phyloP scores from a whole-genome alignment of 2,888 invertebrate species.

The Parnassius glacialis region DNA sequence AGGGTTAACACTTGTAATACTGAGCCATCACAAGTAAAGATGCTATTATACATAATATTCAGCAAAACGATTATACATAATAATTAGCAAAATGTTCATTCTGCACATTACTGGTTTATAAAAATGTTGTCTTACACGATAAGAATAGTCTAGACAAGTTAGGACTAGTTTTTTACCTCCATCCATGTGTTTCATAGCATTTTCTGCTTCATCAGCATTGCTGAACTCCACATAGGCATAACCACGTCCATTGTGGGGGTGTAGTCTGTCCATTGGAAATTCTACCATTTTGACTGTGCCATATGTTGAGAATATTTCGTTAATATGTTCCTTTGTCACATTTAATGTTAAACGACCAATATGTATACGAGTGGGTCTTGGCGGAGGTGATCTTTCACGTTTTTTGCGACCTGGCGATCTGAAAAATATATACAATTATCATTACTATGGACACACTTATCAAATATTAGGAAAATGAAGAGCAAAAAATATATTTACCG shows the following conservation, averaged over 20 bases:
- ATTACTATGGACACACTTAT: too few relatives aligned
- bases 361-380: constrained; percentile 95
- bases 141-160: too few relatives aligned
- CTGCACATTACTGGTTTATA: too few relatives aligned
- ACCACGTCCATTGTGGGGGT: constrained; percentile 93
- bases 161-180: constrained; percentile 83
- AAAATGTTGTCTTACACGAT: too few relatives aligned
- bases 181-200: constrained; percentile 99
- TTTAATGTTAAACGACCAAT: constrained; percentile 96
- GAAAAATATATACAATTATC: constrained; percentile 18
- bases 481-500: constrained; percentile 45
- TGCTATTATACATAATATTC: too few relatives aligned
- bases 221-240: constrained; percentile 98
- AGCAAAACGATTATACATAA: too few relatives aligned
- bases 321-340: constrained; percentile 93
- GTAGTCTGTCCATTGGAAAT: constrained; percentile 92
- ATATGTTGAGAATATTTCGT: constrained; percentile 95
- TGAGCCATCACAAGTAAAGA: too few relatives aligned
- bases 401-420: constrained; percentile 84
- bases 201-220: constrained; percentile 96
- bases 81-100: too few relatives aligned
- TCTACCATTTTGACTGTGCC: constrained; percentile 94
- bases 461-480: too few relatives aligned
- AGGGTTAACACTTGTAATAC: too few relatives aligned
- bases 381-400: constrained; percentile 93